Evolutionary conservation across 2,888 invertebrate species (phyloP).

Genomic region (Blera fallax): DNA sequence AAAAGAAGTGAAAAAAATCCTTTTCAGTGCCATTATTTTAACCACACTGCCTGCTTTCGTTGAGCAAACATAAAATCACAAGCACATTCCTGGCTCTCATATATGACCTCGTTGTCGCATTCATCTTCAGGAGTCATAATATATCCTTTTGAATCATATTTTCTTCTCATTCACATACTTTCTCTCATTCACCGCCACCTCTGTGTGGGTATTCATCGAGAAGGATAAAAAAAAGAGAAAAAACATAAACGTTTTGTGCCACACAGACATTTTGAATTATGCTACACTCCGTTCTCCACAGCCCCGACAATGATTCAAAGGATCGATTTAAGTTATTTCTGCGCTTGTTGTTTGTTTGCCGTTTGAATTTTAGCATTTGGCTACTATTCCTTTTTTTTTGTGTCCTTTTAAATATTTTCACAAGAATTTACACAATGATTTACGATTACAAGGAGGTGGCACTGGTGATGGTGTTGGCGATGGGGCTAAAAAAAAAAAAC

Average conservation of each 20-base stretch:
- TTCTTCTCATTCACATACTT: constrained; percentile 26
- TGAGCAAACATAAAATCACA: constrained; percentile 38
- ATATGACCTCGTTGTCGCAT: constrained; percentile 20
- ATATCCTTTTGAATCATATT: constrained; percentile 60
- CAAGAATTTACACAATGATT: constrained; percentile 59
- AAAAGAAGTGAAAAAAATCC: neutral
- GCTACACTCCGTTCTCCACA: neutral
- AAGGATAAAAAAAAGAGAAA: neutral
- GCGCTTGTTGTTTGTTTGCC: constrained; percentile 43
- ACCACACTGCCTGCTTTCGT: neutral
- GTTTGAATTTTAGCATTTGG: constrained; percentile 50
- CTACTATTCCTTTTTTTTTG: neutral
- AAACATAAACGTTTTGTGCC: constrained; percentile 27
- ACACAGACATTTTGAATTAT: constrained; percentile 25
- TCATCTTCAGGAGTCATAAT: constrained; percentile 41
- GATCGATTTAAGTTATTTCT: constrained; percentile 46
- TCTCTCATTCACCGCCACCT: neutral
- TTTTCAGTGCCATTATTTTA: constrained; percentile 13
- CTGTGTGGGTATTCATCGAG: neutral
- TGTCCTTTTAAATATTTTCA: constrained; percentile 48
- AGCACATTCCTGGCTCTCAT: constrained; percentile 4
- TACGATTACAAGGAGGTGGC: constrained; percentile 28
- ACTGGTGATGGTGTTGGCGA: no score
- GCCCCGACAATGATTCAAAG: constrained; percentile 22
- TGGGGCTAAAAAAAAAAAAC: neutral